A percentile compares a stretch with the other conserved stretches of the same genome.
Conservation (phyloP, 2,888 invertebrate species). For the Timema cristinae region DNA sequence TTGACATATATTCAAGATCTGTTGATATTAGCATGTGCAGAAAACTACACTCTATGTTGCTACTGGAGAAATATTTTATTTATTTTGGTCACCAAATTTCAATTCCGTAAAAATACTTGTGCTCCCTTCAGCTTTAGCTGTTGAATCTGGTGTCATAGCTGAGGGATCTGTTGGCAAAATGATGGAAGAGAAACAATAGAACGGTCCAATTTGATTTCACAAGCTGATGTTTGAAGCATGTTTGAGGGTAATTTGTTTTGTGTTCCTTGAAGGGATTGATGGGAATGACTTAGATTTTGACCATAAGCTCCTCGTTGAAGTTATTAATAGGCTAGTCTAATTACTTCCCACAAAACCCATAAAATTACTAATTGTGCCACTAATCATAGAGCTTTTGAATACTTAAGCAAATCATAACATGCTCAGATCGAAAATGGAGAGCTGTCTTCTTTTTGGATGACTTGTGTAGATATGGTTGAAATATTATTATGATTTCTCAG, state of each 20-base stretch:
- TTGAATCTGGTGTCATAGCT: neutral
- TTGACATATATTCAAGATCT: no score
- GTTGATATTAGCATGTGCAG: no score
- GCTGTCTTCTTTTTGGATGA: neutral
- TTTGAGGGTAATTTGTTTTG: neutral
- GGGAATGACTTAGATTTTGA: slow-evolving; percentile 1
- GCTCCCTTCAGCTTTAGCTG: slow-evolving; percentile 1
- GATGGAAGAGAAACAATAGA: neutral
- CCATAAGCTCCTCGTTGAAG: neutral
- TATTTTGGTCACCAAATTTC: no score
- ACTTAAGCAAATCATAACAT: neutral
- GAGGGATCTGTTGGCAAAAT: neutral
- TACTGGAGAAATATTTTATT: no score
- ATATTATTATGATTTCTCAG: slow-evolving; percentile 2
- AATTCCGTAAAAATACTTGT: no score
- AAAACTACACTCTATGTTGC: no score
- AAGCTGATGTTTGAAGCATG: neutral
- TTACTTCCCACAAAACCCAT: neutral
- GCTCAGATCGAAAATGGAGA: neutral
- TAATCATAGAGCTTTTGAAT: neutral
- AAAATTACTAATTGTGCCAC: neutral
- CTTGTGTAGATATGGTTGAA: neutral
- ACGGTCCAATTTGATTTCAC: neutral
- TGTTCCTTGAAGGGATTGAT: neutral
- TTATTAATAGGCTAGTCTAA: neutral